These are phyloP conservation scores for Dicaeum eximium DNA, from an alignment of 2,113 vertebrate species.

Conservation along the genomic window DNA sequence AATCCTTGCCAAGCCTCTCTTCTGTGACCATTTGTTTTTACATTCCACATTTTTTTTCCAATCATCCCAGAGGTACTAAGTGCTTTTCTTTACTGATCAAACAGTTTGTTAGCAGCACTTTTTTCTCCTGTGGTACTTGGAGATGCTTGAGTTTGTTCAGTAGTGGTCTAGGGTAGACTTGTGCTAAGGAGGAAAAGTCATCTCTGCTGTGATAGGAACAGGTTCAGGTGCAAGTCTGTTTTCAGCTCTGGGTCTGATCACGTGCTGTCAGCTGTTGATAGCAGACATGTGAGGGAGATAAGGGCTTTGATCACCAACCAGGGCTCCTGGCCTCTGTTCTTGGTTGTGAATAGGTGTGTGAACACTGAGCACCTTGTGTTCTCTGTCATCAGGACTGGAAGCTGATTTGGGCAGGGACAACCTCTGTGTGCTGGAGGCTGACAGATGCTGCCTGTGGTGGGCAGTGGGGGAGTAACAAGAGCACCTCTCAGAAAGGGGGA, in stretches of 20 bases:
- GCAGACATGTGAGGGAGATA: not conserved
- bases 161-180: not conserved
- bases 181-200: not conserved
- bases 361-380: not conserved
- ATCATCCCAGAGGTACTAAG: not conserved
- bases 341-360: not conserved
- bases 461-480: not conserved
- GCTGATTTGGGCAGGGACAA: not conserved
- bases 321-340: not conserved
- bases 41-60: not conserved
- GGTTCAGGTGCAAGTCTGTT: not conserved
- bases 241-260: not conserved
- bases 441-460: not conserved
- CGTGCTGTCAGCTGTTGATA: not conserved
- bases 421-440: not conserved
- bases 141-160: not conserved
- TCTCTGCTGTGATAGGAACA: not conserved
- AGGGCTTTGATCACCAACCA: not conserved
- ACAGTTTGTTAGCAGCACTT: not conserved
- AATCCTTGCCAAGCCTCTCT: not conserved
- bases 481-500: not conserved
- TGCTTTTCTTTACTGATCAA: not conserved
- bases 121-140: not conserved
- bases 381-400: not conserved
- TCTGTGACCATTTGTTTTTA: slow-evolving; percentile 29